These are phyloP conservation scores for Silvanus unidentatus DNA, from an alignment of 2,888 invertebrate genomes.

Conservation along the genomic window DNA sequence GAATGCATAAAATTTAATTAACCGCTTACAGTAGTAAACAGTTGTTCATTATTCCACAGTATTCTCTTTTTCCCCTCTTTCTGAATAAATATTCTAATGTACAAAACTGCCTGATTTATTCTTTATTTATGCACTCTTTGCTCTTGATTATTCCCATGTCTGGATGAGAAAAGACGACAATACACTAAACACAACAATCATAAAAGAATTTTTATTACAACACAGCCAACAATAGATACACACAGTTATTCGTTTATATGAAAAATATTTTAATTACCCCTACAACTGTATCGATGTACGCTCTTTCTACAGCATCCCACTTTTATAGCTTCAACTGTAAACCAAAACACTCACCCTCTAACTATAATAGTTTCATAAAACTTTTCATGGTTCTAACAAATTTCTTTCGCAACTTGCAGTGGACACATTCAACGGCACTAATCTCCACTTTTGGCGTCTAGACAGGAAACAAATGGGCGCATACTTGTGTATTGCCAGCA, in stretches of 20 bases:
- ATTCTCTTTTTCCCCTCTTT: conserved; percentile 20
- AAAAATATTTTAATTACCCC: too few relatives aligned
- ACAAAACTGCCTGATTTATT: conserved; percentile 1
- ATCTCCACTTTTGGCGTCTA: conserved; percentile 68
- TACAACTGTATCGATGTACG: too few relatives aligned
- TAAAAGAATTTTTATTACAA: too few relatives aligned
- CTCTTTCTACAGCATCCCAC: too few relatives aligned
- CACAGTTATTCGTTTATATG: too few relatives aligned
- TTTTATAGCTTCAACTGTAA: too few relatives aligned
- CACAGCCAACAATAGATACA: too few relatives aligned
- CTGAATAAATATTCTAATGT: conserved; percentile 26
- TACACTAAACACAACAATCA: too few relatives aligned
- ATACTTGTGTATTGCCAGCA: conserved; percentile 86
- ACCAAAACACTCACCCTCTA: too few relatives aligned
- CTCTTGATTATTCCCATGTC: not conserved
- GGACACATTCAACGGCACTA: conserved; percentile 71
- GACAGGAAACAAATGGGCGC: conserved; percentile 88
- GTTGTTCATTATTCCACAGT: conserved; percentile 24
- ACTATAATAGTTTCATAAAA: too few relatives aligned
- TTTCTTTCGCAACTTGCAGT: too few relatives aligned
- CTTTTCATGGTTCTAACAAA: too few relatives aligned
- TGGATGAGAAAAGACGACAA: not conserved
- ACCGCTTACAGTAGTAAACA: conserved; percentile 25
- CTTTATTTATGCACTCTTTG: conserved; percentile 1
- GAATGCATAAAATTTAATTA: conserved; percentile 36